phyloP scores from a whole-genome alignment of 2,888 invertebrate genomes.

The Apotomis turbidana region DNA sequence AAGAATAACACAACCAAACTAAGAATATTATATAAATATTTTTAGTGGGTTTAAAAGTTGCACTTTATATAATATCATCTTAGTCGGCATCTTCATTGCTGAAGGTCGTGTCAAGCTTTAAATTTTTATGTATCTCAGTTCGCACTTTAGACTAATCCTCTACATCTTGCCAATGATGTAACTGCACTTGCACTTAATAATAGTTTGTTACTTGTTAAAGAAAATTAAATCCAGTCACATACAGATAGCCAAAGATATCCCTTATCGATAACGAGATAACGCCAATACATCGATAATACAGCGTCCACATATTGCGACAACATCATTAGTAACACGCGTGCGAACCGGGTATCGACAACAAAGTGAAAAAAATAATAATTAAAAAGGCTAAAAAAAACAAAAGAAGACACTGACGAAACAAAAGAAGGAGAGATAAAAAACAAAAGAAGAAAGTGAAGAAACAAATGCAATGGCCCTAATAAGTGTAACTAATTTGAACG shows the following conservation, averaged over 20 bases:
- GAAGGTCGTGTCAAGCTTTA: no score
- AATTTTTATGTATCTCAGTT: no score
- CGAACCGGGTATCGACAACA: slow-evolving; percentile 15
- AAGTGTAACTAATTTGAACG: slow-evolving; percentile 37
- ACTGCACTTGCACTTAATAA: slow-evolving; percentile 24
- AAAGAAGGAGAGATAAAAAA: slow-evolving; percentile 27
- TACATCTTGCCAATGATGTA: not conserved
- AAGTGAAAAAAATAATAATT: not conserved
- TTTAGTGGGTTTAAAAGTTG: no score
- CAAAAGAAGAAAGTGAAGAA: slow-evolving; percentile 16
- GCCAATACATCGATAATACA: slow-evolving; percentile 61
- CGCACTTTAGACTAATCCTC: not conserved
- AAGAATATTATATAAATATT: no score
- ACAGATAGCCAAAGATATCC: slow-evolving; percentile 53
- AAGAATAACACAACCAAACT: no score
- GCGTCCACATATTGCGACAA: slow-evolving; percentile 59
- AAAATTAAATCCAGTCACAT: slow-evolving; percentile 27
- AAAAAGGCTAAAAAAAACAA: not conserved
- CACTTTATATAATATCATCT: no score
- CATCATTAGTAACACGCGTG: slow-evolving; percentile 48
- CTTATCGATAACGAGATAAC: slow-evolving; percentile 49
- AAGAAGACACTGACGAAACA: slow-evolving; percentile 20
- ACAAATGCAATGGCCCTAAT: slow-evolving; percentile 48
- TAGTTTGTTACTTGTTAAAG: not conserved
- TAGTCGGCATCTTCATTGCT: no score